phyloP scores from a whole-genome alignment of 2,113 vertebrate genomes.

The Mesoclemmys tuberculata region DNA sequence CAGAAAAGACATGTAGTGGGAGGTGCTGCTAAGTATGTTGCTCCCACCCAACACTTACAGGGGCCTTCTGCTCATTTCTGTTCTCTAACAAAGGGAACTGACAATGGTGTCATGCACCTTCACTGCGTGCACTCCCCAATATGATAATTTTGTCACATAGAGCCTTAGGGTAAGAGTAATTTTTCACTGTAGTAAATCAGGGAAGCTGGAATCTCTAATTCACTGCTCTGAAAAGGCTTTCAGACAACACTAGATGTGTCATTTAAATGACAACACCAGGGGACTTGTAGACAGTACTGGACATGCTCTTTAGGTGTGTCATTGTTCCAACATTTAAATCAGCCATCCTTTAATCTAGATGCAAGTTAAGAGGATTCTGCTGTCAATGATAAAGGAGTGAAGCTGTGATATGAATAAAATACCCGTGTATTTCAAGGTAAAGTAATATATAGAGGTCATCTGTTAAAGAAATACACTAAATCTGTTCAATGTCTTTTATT shows the following conservation, averaged over 20 bases:
- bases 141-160: fast-evolving
- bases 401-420: fast-evolving
- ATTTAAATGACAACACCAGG: fast-evolving
- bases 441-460: background rate
- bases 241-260: fast-evolving
- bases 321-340: background rate
- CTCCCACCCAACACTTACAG: background rate
- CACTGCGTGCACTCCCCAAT: background rate
- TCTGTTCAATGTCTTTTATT: fast-evolving
- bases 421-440: background rate
- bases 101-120: background rate
- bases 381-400: background rate
- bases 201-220: fast-evolving
- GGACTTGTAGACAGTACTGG: background rate
- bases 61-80: background rate
- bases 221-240: background rate
- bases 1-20: background rate
- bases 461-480: background rate
- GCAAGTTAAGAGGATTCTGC: fast-evolving
- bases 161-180: background rate
- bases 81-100: background rate
- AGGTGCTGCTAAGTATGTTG: background rate
- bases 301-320: background rate
- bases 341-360: background rate
- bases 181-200: fast-evolving